Conservation (phyloP, 1,140 invertebrate genomes). For the Orussus abietinus region DNA sequence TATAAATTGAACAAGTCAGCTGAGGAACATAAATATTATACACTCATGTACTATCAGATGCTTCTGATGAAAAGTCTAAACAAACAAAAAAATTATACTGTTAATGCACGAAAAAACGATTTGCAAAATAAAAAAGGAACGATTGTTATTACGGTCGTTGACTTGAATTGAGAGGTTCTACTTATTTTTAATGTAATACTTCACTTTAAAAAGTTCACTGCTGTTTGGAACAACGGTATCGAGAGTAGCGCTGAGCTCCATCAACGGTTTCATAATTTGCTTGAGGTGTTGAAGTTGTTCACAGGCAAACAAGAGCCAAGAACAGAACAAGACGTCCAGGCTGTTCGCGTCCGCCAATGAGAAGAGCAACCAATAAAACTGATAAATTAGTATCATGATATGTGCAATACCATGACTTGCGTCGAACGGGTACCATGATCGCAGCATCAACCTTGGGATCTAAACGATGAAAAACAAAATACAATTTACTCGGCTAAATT, state of each 20-base stretch:
- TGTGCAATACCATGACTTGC: slow-evolving; percentile 64
- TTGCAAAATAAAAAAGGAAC: slow-evolving; percentile 9
- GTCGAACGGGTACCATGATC: slow-evolving; percentile 73
- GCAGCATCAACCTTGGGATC: slow-evolving; percentile 68
- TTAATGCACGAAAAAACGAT: not conserved
- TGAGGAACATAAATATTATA: too few species aligned
- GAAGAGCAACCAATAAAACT: slow-evolving; percentile 73
- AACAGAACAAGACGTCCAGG: slow-evolving; percentile 74
- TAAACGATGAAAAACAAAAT: slow-evolving; percentile 14
- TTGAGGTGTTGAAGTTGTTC: slow-evolving; percentile 80
- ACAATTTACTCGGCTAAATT: slow-evolving; percentile 4
- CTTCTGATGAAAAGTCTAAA: too few species aligned
- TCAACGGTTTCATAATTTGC: slow-evolving; percentile 77
- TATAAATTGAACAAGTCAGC: too few species aligned
- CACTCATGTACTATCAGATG: too few species aligned
- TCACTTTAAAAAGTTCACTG: slow-evolving; percentile 65
- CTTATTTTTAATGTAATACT: slow-evolving; percentile 5
- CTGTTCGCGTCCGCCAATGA: slow-evolving; percentile 68
- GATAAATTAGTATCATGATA: slow-evolving; percentile 63
- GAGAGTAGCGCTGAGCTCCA: slow-evolving; percentile 75
- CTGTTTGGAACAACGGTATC: slow-evolving; percentile 77
- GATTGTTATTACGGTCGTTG: not conserved
- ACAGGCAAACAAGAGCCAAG: slow-evolving; percentile 77
- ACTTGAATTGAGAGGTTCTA: too few species aligned
- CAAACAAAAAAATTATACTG: not conserved